Percentiles rank a stretch among this genome's conserved stretches.
Evolutionary conservation across 1,140 invertebrate genomes (phyloP).

Genomic region (Sarcophaga peregrina): DNA sequence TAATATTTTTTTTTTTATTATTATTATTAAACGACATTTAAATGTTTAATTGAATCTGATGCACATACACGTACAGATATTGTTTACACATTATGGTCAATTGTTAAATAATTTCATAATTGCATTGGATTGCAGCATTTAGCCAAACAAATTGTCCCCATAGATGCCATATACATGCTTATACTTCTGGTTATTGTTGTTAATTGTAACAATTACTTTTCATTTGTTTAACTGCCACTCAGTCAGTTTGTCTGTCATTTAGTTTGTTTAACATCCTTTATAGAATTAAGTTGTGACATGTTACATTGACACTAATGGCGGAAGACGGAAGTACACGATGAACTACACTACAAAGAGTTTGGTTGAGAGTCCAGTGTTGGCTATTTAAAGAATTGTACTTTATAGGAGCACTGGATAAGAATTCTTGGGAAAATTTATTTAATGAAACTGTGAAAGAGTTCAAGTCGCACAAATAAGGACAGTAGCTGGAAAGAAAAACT

Average conservation of each 20-base stretch:
- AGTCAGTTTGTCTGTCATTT: not conserved
- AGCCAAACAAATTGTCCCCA: no score
- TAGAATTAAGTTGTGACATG: not conserved
- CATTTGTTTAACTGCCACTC: not conserved
- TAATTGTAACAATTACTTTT: no score
- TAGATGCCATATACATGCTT: no score
- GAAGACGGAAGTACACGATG: not conserved
- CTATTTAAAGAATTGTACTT: slow-evolving; percentile 5
- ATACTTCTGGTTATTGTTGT: no score
- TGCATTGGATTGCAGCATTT: not conserved
- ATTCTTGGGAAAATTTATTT: not conserved
- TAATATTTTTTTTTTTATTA: not conserved
- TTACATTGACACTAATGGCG: slow-evolving; percentile 1
- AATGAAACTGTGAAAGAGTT: not conserved
- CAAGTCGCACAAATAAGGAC: not conserved
- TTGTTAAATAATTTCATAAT: not conserved
- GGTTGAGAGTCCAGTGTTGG: not conserved
- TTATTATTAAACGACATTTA: not conserved
- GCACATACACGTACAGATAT: not conserved
- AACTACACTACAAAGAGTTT: not conserved
- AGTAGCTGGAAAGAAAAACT: not conserved
- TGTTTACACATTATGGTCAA: not conserved
- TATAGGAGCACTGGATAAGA: not conserved
- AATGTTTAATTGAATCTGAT: not conserved
- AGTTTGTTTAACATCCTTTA: slow-evolving; percentile 1